phyloP scores from a whole-genome alignment of 2,113 vertebrate species.

The Silurus meridionalis region DNA sequence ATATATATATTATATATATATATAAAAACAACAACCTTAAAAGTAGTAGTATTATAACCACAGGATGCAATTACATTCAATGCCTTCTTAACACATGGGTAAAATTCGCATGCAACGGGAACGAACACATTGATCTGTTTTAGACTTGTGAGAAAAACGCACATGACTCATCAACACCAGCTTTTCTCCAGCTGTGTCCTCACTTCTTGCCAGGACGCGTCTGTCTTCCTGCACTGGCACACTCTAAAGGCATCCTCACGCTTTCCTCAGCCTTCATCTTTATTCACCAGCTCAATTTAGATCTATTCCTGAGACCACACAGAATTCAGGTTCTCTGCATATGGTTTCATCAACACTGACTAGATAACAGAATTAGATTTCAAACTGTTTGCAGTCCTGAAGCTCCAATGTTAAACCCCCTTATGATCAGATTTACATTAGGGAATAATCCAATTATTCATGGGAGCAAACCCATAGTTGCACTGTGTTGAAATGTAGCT shows the following conservation, averaged over 20 bases:
- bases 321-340: not conserved
- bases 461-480: not conserved
- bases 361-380: not conserved
- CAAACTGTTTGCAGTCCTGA: not conserved
- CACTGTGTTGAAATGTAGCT: not conserved
- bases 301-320: not conserved
- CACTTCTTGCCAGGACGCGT: not conserved
- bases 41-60: not conserved
- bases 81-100: not conserved
- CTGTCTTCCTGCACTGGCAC: not conserved
- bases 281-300: not conserved
- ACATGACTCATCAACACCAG: constrained; percentile 42
- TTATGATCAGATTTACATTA: constrained; percentile 16
- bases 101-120: not conserved
- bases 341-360: too few relatives aligned
- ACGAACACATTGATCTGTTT: not conserved
- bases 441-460: constrained; percentile 22
- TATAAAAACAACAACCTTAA: not conserved
- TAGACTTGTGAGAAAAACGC: constrained; percentile 1
- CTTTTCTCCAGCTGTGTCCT: constrained; percentile 29
- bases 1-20: too few relatives aligned
- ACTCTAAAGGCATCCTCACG: not conserved
- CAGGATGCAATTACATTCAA: not conserved
- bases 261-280: not conserved
- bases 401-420: not conserved